Conservation (phyloP, 2,797 vertebrate genomes). For the Cirrhinus mrigala region DNA sequence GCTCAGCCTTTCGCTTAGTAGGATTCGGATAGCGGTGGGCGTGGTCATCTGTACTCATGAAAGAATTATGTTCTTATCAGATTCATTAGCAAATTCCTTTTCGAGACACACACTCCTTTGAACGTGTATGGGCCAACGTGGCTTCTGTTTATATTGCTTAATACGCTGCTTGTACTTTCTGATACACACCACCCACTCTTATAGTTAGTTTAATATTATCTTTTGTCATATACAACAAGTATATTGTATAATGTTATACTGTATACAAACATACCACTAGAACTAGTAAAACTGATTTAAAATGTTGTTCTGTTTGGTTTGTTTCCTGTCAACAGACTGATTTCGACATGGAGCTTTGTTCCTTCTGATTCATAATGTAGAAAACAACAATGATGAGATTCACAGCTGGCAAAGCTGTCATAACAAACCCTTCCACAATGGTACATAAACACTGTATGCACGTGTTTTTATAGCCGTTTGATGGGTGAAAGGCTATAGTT, state of each 20-base stretch:
- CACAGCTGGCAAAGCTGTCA: background rate
- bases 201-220: background rate
- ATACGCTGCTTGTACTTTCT: background rate
- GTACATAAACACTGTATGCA: background rate
- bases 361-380: background rate
- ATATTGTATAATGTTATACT: background rate
- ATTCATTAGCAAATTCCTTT: conserved; percentile 71
- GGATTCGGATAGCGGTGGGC: background rate
- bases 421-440: background rate
- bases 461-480: conserved; percentile 12
- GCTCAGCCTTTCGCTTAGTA: background rate
- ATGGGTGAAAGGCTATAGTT: conserved; percentile 9
- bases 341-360: background rate
- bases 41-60: background rate
- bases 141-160: background rate
- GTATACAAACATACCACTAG: background rate
- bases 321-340: background rate
- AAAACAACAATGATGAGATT: background rate
- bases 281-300: background rate
- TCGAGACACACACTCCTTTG: background rate
- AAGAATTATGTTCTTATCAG: conserved; percentile 45
- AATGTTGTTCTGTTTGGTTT: background rate
- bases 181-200: background rate
- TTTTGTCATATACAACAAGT: no score
- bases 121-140: background rate